These are phyloP conservation scores for Neoascia interrupta DNA, from an alignment of 2,888 invertebrate genomes.

Conservation along the genomic window DNA sequence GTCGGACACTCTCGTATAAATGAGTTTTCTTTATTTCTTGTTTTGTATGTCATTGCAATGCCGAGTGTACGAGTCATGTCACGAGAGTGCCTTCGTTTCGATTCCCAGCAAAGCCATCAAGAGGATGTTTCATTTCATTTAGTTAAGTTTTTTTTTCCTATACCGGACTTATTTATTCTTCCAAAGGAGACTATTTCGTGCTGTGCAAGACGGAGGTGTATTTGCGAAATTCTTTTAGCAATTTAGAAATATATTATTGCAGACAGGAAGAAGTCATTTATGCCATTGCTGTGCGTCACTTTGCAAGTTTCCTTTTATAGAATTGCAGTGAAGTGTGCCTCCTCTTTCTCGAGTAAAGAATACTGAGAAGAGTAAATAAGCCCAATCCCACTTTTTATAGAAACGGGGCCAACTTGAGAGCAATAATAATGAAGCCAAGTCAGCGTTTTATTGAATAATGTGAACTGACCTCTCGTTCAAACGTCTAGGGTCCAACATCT, in stretches of 20 bases:
- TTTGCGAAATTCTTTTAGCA: conserved; percentile 52
- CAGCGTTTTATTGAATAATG: too few relatives aligned
- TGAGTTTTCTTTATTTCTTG: conserved; percentile 57
- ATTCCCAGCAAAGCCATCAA: conserved; percentile 23
- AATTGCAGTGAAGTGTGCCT: too few relatives aligned
- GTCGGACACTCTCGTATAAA: conserved; percentile 63
- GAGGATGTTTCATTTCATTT: not conserved
- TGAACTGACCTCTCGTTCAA: too few relatives aligned
- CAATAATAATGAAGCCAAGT: not conserved
- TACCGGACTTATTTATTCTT: conserved; percentile 41
- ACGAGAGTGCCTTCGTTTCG: conserved; percentile 19
- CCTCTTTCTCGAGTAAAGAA: too few relatives aligned
- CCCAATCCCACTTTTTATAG: too few relatives aligned
- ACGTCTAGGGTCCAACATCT: too few relatives aligned
- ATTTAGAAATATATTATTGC: conserved; percentile 26
- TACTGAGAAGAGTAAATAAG: too few relatives aligned
- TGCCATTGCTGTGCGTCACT: too few relatives aligned
- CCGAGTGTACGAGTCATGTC: conserved; percentile 44
- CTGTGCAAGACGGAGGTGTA: conserved; percentile 17
- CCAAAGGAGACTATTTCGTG: conserved; percentile 24
- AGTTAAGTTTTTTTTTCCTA: conserved; percentile 14
- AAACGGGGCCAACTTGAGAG: not conserved
- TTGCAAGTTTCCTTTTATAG: not conserved
- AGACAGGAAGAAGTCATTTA: too few relatives aligned
- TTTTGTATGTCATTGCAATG: conserved; percentile 35